These are phyloP conservation scores for Prinia subflava DNA, from an alignment of 2,113 vertebrate species.

Conservation along the genomic window DNA sequence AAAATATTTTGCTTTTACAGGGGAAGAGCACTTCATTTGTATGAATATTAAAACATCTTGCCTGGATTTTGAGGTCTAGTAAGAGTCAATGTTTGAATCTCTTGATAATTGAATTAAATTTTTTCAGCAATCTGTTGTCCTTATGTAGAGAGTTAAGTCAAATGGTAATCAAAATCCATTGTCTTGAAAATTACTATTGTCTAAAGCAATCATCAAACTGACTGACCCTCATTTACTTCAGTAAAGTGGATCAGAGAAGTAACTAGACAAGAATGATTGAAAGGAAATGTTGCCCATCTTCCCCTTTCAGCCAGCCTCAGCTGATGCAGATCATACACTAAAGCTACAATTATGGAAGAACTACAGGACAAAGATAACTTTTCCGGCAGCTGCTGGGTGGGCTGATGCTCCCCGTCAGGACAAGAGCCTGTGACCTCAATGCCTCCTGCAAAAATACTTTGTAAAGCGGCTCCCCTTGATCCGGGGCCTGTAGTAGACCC, in stretches of 20 bases:
- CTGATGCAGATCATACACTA: neutral
- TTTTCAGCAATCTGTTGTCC: conserved; percentile 6
- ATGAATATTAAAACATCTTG: conserved; percentile 9
- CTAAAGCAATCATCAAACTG: neutral
- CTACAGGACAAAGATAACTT: neutral
- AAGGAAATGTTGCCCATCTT: neutral
- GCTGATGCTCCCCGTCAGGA: neutral
- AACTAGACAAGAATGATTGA: neutral
- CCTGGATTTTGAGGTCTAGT: conserved; percentile 23
- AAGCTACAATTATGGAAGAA: neutral
- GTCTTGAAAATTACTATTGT: neutral
- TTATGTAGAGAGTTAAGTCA: neutral
- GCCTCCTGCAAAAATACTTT: neutral
- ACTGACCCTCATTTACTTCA: neutral
- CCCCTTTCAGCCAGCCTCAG: neutral
- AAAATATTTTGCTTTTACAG: conserved; percentile 2
- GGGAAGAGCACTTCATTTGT: neutral
- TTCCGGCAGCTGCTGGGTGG: neutral
- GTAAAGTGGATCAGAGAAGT: neutral
- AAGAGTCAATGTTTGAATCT: conserved; percentile 19
- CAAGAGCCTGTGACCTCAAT: neutral
- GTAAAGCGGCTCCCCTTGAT: neutral
- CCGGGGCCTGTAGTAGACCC: neutral
- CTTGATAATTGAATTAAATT: conserved; percentile 51
- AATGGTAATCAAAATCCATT: conserved; percentile 27